phyloP scores from a whole-genome alignment of 2,888 invertebrate species.

The Scaptomyza cyrtandrae region DNA sequence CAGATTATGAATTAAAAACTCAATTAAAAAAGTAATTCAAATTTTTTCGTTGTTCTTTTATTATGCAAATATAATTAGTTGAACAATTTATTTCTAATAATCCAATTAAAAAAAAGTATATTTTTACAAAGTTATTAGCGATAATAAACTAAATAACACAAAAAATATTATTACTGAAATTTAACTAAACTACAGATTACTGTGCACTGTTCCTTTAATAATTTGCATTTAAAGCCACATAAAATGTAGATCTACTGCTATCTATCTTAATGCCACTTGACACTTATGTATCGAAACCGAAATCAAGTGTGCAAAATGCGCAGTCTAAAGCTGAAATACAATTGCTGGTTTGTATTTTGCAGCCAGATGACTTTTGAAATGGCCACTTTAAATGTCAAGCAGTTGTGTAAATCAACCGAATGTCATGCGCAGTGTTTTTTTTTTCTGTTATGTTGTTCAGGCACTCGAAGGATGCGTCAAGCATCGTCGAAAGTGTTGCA shows the following conservation, averaged over 20 bases:
- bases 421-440: slow-evolving; percentile 45
- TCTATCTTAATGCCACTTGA: slow-evolving; percentile 61
- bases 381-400: slow-evolving; percentile 61
- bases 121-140: background rate
- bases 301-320: slow-evolving; percentile 43
- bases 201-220: background rate
- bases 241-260: slow-evolving; percentile 23
- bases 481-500: slow-evolving; percentile 40
- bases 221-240: background rate
- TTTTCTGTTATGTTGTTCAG: background rate
- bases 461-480: slow-evolving; percentile 17
- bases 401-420: slow-evolving; percentile 54
- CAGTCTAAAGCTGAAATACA: slow-evolving; percentile 31
- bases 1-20: background rate
- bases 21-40: background rate
- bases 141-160: no score
- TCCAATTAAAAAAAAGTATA: background rate
- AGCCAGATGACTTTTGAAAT: slow-evolving; percentile 58
- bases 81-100: background rate
- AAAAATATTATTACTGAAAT: background rate
- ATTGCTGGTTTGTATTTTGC: slow-evolving; percentile 2
- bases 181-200: background rate
- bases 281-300: slow-evolving; percentile 31
- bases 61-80: background rate
- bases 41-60: background rate